phyloP scores from a whole-genome alignment of 2,888 invertebrate genomes.

The Euphydryas editha region DNA sequence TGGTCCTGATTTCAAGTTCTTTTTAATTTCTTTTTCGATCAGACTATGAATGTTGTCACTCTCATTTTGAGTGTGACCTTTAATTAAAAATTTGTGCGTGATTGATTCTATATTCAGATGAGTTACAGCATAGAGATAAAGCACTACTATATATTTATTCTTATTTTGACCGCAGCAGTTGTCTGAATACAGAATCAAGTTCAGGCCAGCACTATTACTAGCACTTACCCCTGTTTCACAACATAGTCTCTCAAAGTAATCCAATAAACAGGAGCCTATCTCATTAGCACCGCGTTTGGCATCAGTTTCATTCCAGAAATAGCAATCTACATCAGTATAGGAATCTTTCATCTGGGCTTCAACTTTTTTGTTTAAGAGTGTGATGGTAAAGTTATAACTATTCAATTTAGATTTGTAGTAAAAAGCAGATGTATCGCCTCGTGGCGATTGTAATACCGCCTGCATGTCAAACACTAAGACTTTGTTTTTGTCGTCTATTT shows the following conservation, averaged over 20 bases:
- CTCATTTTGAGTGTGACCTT: constrained; percentile 43
- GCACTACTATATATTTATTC: constrained; percentile 38
- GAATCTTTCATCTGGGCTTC: constrained; percentile 25
- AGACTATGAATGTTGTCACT: constrained; percentile 28
- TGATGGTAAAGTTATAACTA: constrained; percentile 38
- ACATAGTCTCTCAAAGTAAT: constrained; percentile 16
- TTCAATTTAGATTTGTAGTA: constrained; percentile 44
- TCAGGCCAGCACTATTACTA: background rate
- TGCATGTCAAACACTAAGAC: constrained; percentile 41
- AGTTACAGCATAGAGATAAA: constrained; percentile 32
- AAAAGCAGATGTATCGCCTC: constrained; percentile 35
- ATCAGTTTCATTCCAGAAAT: constrained; percentile 45
- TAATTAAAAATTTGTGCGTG: constrained; percentile 41
- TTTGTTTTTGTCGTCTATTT: constrained; percentile 40
- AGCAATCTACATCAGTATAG: constrained; percentile 40
- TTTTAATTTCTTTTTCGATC: constrained; percentile 41
- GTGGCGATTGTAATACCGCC: constrained; percentile 43
- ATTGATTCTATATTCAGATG: constrained; percentile 37
- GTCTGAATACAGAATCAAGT: constrained; percentile 41
- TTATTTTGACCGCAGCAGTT: constrained; percentile 34
- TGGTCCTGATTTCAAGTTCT: constrained; percentile 38
- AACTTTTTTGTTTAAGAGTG: constrained; percentile 33
- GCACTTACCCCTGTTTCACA: too few relatives aligned
- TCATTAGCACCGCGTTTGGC: constrained; percentile 44
- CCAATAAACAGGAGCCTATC: constrained; percentile 40